These are phyloP conservation scores for Parotocinclus haroldoi DNA, from an alignment of 2,797 vertebrate species.

Conservation along the genomic window DNA sequence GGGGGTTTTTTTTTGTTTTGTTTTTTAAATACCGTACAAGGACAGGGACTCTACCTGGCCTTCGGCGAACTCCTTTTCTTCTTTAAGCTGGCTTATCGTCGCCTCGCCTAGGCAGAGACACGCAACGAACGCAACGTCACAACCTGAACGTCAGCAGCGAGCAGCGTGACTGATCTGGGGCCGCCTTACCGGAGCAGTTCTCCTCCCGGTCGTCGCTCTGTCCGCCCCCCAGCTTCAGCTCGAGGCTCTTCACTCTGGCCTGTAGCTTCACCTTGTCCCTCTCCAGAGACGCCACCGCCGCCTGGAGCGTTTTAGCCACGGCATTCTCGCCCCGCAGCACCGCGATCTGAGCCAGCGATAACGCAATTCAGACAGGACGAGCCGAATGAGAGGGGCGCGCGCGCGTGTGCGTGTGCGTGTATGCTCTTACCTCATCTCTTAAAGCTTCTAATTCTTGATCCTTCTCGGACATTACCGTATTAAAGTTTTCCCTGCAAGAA, in stretches of 20 bases:
- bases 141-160: too few species aligned
- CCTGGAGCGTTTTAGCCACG: conserved; percentile 83
- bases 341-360: conserved; percentile 70
- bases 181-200: conserved; percentile 72
- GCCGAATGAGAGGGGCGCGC: too few species aligned
- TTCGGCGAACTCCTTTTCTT: conserved; percentile 86
- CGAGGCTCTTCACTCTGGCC: conserved; percentile 80
- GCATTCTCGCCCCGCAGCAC: conserved; percentile 86
- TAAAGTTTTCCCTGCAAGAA: conserved; percentile 77
- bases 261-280: conserved; percentile 87
- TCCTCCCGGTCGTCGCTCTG: conserved; percentile 61
- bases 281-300: conserved; percentile 84
- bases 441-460: conserved; percentile 88
- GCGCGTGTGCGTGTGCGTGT: not conserved
- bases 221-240: conserved; percentile 82
- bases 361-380: too few species aligned
- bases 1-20: too few species aligned
- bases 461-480: conserved; percentile 82
- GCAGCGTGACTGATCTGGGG: not conserved
- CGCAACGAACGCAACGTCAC: conserved; percentile 4
- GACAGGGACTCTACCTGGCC: conserved; percentile 76
- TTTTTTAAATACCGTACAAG: too few species aligned
- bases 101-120: conserved; percentile 67
- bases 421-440: conserved; percentile 80
- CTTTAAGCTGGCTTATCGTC: conserved; percentile 74